Conservation (phyloP, 2,888 invertebrate genomes). For the Sarcophaga caerulescens region DNA sequence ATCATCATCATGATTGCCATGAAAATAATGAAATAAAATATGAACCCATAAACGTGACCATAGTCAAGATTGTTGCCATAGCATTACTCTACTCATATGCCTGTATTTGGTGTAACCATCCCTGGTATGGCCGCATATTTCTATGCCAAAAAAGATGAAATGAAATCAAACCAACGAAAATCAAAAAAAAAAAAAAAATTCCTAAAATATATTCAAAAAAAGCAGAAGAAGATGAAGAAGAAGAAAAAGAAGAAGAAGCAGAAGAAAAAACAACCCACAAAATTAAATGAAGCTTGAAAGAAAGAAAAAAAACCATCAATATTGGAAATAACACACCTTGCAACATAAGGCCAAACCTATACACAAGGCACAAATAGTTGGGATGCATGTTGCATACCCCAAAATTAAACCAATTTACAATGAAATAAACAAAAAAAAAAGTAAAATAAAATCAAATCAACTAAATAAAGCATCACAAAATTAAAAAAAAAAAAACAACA, state of each 20-base stretch:
- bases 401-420: slow-evolving; percentile 63
- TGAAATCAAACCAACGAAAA: not conserved
- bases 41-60: slow-evolving; percentile 63
- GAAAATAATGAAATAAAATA: slow-evolving; percentile 34
- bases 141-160: slow-evolving; percentile 55
- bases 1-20: slow-evolving; percentile 9
- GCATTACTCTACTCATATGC: slow-evolving; percentile 22
- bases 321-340: slow-evolving; percentile 68
- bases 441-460: not conserved
- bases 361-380: slow-evolving; percentile 53
- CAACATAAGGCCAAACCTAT: slow-evolving; percentile 65
- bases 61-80: slow-evolving; percentile 39
- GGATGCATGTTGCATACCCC: slow-evolving; percentile 62
- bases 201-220: not conserved
- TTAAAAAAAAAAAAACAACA: slow-evolving; percentile 22
- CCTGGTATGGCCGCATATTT: slow-evolving; percentile 59
- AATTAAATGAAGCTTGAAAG: slow-evolving; percentile 47
- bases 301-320: slow-evolving; percentile 54
- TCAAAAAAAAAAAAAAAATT: not conserved
- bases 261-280: slow-evolving; percentile 40
- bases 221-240: too few relatives aligned
- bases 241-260: not conserved
- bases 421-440: slow-evolving; percentile 28
- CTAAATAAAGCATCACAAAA: slow-evolving; percentile 35
- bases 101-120: slow-evolving; percentile 55